Base-by-base conservation (phyloP, 1,140 invertebrate species). In the Temnothorax nylanderi region DNA sequence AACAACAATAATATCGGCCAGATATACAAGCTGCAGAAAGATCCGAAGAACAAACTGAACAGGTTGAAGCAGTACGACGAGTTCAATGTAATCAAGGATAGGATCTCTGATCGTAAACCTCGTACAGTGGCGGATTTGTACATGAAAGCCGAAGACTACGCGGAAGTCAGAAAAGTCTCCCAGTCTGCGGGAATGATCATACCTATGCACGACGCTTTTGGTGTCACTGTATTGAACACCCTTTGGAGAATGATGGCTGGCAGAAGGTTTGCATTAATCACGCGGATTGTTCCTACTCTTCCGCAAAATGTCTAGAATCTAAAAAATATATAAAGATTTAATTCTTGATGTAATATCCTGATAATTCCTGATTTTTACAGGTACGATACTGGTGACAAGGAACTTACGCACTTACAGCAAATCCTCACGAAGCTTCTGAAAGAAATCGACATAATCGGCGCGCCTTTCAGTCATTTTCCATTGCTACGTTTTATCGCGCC, bases 211-310 rank as follows among this genome's bases (percentile, higher is more conserved):
- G 96, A 97, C 81, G 96, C 97, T 47, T 98, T 98, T 89, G 97
- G 96, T 49, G 96, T 97, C 0, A 97, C 97, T 81, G 97, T 98
- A 47, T 94, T 98, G 13, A 99, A 99, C 90, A 98, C 98, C 0
- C 94, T 99, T 0, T 99, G 98, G 97, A 97, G 96, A 74, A 98
- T 99, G 97, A 96, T 99, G 94, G 98, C 98, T 76, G 98, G 98
- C 1, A 96, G 96, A 89, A 94, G 97, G 90, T 97, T 16, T 18
- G 2, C 18, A 26, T 49, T 58, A 0, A 44, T 62, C 2, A 49
- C 1, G 21, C n/a, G 34, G 13, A 49, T 51, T 72, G 13, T 78
- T 58, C 1, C 26, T 11, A 44, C 18, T 41, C 26, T 41, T 71
- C 16, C 16, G 7, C 1, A 26, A 64, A 54, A n/a, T 34, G 11